Evolutionary conservation across 2,888 invertebrate genomes (phyloP).

Genomic region (Acrobasis consociella): DNA sequence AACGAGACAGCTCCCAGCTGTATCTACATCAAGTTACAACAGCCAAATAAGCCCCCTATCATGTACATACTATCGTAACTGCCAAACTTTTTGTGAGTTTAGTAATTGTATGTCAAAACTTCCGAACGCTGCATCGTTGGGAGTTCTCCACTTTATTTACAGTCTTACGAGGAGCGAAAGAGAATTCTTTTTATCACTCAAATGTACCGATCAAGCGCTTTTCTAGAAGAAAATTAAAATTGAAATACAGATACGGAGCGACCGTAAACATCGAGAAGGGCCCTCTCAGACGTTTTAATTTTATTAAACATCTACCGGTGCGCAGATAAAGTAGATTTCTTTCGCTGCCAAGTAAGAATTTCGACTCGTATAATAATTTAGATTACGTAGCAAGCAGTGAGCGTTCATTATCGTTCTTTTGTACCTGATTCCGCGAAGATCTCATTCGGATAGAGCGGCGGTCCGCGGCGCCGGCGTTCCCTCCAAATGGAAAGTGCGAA

Average conservation of each 20-base stretch:
- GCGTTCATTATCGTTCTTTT: slow-evolving; percentile 83
- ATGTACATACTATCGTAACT: slow-evolving; percentile 37
- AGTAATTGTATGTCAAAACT: slow-evolving; percentile 45
- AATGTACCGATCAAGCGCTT: slow-evolving; percentile 50
- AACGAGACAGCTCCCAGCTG: slow-evolving; percentile 33
- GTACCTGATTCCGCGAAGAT: slow-evolving; percentile 82
- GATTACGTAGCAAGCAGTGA: slow-evolving; percentile 82
- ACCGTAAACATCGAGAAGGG: slow-evolving; percentile 69
- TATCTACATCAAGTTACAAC: slow-evolving; percentile 36
- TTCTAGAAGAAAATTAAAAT: slow-evolving; percentile 61
- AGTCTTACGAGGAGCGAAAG: slow-evolving; percentile 35
- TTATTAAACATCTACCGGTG: slow-evolving; percentile 77
- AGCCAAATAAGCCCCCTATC: slow-evolving; percentile 35
- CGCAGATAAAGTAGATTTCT: slow-evolving; percentile 79
- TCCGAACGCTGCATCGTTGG: slow-evolving; percentile 39
- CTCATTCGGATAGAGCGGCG: slow-evolving; percentile 81
- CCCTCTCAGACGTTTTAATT: slow-evolving; percentile 75
- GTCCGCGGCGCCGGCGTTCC: slow-evolving; percentile 77
- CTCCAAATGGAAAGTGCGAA: slow-evolving; percentile 82
- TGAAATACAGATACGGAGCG: slow-evolving; percentile 65
- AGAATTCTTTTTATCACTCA: slow-evolving; percentile 38
- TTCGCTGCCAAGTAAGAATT: slow-evolving; percentile 79
- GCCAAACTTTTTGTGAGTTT: slow-evolving; percentile 44
- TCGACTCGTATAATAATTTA: slow-evolving; percentile 82
- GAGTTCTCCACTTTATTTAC: slow-evolving; percentile 44